Percentiles rank a stretch among this genome's conserved stretches.
Conservation (phyloP, 1,140 invertebrate genomes). For the Leptinotarsa undecemlineata region DNA sequence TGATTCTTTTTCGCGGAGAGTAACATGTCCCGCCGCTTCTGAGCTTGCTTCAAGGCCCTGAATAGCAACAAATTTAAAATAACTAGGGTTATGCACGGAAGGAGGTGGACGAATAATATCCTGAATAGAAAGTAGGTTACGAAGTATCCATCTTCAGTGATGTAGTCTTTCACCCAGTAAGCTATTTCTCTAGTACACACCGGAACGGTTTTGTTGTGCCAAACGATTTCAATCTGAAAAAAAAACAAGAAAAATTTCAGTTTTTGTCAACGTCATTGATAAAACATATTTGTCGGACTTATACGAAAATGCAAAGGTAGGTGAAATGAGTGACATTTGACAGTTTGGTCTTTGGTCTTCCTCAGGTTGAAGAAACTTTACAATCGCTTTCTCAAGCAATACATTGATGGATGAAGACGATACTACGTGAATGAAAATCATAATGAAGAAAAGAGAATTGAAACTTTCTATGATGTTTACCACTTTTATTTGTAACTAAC, state of each 20-base stretch:
- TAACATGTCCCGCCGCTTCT: conserved; percentile 76
- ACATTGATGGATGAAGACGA: too few species aligned
- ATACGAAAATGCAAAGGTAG: too few species aligned
- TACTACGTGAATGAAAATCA: too few species aligned
- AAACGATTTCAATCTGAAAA: conserved; percentile 55
- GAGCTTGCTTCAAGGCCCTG: conserved; percentile 79
- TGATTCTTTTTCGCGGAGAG: conserved; percentile 76
- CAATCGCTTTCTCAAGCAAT: too few species aligned
- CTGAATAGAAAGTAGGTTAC: conserved; percentile 83
- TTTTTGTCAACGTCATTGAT: too few species aligned
- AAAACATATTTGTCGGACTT: too few species aligned
- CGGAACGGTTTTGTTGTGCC: conserved; percentile 65
- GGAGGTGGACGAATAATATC: conserved; percentile 86
- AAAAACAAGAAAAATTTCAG: conserved; percentile 21
- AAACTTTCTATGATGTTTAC: too few species aligned
- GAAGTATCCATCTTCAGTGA: conserved; percentile 75
- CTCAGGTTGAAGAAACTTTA: too few species aligned
- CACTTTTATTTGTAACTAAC: too few species aligned
- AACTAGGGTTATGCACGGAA: conserved; percentile 87
- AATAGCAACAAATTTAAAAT: conserved; percentile 88
- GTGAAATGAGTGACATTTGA: too few species aligned
- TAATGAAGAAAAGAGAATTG: too few species aligned
- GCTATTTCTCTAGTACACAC: conserved; percentile 65
- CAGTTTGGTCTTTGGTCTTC: too few species aligned
- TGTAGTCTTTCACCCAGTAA: conserved; percentile 66